These are phyloP conservation scores for Drosophila tsacasi DNA, from an alignment of 1,140 invertebrate genomes.

Conservation along the genomic window DNA sequence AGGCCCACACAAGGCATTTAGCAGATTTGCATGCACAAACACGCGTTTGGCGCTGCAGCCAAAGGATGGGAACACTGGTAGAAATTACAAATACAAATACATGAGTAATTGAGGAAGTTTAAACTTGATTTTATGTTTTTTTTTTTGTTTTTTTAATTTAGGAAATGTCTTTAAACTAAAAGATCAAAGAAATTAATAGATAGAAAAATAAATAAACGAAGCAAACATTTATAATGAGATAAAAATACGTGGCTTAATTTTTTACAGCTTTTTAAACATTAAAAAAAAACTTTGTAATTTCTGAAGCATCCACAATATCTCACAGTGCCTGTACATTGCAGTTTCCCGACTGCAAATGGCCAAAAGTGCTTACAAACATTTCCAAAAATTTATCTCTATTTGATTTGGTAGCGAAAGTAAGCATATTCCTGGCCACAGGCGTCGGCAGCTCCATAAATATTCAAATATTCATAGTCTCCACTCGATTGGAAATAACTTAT, in stretches of 20 bases:
- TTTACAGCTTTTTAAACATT: no score
- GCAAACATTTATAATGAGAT: no score
- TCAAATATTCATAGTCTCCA: slow-evolving; percentile 20
- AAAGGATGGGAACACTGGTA: background rate
- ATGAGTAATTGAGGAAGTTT: background rate
- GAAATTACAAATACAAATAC: background rate
- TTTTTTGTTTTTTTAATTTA: background rate
- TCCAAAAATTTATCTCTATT: slow-evolving; percentile 33
- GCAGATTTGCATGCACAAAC: slow-evolving; percentile 48
- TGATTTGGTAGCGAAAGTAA: slow-evolving; percentile 21
- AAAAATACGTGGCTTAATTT: no score
- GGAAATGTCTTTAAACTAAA: background rate
- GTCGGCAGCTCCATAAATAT: slow-evolving; percentile 23
- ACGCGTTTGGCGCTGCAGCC: slow-evolving; percentile 17
- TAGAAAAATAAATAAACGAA: no score
- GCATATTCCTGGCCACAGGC: background rate
- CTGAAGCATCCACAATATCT: background rate
- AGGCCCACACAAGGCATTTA: slow-evolving; percentile 38
- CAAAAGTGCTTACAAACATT: slow-evolving; percentile 24
- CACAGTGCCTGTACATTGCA: background rate
- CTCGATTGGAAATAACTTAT: background rate
- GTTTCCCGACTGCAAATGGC: no score
- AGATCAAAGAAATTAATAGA: background rate
- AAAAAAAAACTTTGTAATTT: no score
- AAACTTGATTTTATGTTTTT: background rate